A percentile compares a stretch with the other conserved stretches of the same genome.
Conservation (phyloP, 2,888 invertebrate genomes). For the Synanthedon formicaeformis region DNA sequence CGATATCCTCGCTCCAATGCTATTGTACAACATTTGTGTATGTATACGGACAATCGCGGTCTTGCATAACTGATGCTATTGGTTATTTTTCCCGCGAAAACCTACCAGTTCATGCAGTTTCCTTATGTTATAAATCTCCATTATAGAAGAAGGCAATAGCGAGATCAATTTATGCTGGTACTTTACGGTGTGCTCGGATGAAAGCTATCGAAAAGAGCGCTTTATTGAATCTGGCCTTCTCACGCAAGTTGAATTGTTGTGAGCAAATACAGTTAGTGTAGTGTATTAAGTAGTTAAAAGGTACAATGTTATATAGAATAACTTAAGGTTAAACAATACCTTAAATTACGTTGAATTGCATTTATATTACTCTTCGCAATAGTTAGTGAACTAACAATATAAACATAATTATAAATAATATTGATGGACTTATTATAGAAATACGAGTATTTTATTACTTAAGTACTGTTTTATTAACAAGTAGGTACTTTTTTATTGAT, state of each 20-base stretch:
- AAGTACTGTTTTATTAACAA: too few species aligned
- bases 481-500: too few species aligned
- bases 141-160: not conserved
- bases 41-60: slow-evolving; percentile 27
- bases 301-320: slow-evolving; percentile 1
- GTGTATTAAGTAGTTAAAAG: slow-evolving; percentile 13
- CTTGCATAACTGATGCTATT: slow-evolving; percentile 48
- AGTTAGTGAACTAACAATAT: too few species aligned
- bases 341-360: too few species aligned
- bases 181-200: slow-evolving; percentile 17
- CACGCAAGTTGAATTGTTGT: slow-evolving; percentile 47
- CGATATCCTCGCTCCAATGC: slow-evolving; percentile 41
- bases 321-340: too few species aligned
- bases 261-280: slow-evolving; percentile 9
- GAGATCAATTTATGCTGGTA: slow-evolving; percentile 22
- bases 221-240: slow-evolving; percentile 34
- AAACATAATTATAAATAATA: too few species aligned
- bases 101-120: slow-evolving; percentile 14
- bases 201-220: slow-evolving; percentile 36
- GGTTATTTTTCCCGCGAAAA: slow-evolving; percentile 42
- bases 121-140: slow-evolving; percentile 10
- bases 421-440: too few species aligned
- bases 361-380: too few species aligned
- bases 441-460: too few species aligned
- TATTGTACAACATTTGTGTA: slow-evolving; percentile 21